Evolutionary conservation across 2,113 vertebrate genomes (phyloP).

Genomic region (Sprattus sprattus): DNA sequence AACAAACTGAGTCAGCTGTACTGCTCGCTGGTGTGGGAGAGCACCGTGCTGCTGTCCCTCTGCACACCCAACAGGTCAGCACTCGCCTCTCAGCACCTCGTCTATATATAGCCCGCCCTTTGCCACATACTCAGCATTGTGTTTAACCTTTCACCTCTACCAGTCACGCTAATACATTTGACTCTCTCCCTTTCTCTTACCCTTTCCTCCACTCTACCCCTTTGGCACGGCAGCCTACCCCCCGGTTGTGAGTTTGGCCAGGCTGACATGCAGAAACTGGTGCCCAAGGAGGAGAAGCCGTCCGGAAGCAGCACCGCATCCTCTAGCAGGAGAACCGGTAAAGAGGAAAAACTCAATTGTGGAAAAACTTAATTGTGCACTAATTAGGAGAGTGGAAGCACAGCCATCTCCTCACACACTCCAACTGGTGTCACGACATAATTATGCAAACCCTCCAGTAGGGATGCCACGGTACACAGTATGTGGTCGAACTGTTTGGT

Average conservation of each 20-base stretch:
- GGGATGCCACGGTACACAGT: too few species aligned
- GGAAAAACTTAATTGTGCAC: neutral
- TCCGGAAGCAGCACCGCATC: constrained; percentile 57
- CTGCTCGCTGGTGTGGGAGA: constrained; percentile 94
- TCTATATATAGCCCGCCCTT: neutral
- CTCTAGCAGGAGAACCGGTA: constrained; percentile 82
- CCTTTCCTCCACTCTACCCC: neutral
- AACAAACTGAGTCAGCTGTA: constrained; percentile 94
- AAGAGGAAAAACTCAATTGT: constrained; percentile 38
- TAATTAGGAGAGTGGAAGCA: constrained; percentile 2
- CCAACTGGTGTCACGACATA: neutral
- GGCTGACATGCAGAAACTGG: constrained; percentile 92
- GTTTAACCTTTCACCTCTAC: neutral
- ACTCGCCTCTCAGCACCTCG: neutral
- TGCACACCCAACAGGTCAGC: constrained; percentile 91
- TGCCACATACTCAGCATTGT: neutral
- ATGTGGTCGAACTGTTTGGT: too few species aligned
- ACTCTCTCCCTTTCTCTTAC: neutral
- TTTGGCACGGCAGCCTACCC: constrained; percentile 74
- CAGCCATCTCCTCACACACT: neutral
- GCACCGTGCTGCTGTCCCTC: constrained; percentile 91
- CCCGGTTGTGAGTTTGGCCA: constrained; percentile 93
- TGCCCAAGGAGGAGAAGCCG: constrained; percentile 89
- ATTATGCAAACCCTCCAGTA: neutral
- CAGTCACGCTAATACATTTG: neutral